phyloP scores from a whole-genome alignment of 2,888 invertebrate species.

The Eumacrocentrus americanus region DNA sequence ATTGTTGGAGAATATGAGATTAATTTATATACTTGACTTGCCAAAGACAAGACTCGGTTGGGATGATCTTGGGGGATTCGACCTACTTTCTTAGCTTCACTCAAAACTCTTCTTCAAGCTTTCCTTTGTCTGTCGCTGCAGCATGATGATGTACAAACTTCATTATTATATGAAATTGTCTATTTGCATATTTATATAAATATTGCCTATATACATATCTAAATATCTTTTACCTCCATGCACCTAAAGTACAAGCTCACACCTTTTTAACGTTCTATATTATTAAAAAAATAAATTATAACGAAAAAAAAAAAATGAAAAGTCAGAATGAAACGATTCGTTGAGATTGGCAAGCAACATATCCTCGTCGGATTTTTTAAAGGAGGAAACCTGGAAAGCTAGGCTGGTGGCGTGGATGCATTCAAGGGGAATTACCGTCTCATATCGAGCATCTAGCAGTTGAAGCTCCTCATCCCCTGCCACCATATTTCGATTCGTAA shows the following conservation, averaged over 20 bases:
- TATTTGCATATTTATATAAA: not conserved
- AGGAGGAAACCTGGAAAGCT: conserved; percentile 56
- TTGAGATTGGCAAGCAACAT: too few species aligned
- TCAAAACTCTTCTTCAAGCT: not conserved
- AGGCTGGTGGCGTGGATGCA: conserved; percentile 57
- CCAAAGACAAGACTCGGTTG: not conserved
- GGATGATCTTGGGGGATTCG: not conserved
- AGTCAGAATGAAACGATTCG: too few species aligned
- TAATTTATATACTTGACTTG: not conserved
- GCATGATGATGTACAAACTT: not conserved
- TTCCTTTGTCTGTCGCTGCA: not conserved
- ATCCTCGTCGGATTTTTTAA: conserved; percentile 49
- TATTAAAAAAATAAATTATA: too few species aligned
- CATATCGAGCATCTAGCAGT: conserved; percentile 50
- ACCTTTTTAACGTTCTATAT: too few species aligned
- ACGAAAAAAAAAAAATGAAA: too few species aligned
- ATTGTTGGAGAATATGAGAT: conserved; percentile 12
- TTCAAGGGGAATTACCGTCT: conserved; percentile 50
- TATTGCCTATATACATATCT: not conserved
- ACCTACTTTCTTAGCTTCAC: not conserved
- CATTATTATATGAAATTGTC: not conserved
- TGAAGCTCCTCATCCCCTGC: conserved; percentile 56
- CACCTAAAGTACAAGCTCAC: too few species aligned
- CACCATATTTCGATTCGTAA: conserved; percentile 59
- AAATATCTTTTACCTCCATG: not conserved